phyloP scores from a whole-genome alignment of 2,888 invertebrate genomes.

The Anthophora plumipes region DNA sequence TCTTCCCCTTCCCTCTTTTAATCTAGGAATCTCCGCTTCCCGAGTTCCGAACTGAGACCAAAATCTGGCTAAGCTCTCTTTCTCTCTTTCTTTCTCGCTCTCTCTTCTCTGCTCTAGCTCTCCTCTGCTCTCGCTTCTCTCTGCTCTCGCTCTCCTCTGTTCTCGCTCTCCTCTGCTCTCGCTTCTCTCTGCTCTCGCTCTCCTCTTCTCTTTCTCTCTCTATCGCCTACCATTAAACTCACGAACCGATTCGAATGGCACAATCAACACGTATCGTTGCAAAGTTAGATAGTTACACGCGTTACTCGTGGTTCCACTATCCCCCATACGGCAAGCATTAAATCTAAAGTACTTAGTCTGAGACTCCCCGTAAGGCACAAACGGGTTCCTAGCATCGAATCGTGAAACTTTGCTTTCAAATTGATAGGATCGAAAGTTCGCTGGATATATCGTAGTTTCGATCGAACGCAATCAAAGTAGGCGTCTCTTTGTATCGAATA shows the following conservation, averaged over 20 bases:
- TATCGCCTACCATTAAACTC: too few relatives aligned
- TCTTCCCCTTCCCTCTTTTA: slow-evolving; percentile 18
- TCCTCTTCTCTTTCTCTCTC: too few relatives aligned
- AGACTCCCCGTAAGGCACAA: not conserved
- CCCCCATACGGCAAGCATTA: not conserved
- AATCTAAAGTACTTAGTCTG: not conserved
- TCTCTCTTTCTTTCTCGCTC: too few relatives aligned
- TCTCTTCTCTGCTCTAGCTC: too few relatives aligned
- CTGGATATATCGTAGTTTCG: not conserved
- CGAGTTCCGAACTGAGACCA: too few relatives aligned
- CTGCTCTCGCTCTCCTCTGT: too few relatives aligned
- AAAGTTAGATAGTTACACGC: not conserved
- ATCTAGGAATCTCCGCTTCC: not conserved
- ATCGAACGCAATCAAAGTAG: slow-evolving; percentile 31
- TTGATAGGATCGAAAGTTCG: not conserved
- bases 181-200: too few relatives aligned
- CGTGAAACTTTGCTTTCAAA: not conserved
- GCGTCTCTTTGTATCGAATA: slow-evolving; percentile 35
- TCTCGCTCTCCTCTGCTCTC: too few relatives aligned
- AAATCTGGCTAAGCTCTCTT: too few relatives aligned
- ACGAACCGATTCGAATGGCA: not conserved
- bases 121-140: too few relatives aligned
- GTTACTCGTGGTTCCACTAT: not conserved
- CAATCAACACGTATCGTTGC: not conserved
- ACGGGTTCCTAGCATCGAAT: not conserved